phyloP scores from a whole-genome alignment of 1,140 invertebrate genomes.

The Drosophila orosa region DNA sequence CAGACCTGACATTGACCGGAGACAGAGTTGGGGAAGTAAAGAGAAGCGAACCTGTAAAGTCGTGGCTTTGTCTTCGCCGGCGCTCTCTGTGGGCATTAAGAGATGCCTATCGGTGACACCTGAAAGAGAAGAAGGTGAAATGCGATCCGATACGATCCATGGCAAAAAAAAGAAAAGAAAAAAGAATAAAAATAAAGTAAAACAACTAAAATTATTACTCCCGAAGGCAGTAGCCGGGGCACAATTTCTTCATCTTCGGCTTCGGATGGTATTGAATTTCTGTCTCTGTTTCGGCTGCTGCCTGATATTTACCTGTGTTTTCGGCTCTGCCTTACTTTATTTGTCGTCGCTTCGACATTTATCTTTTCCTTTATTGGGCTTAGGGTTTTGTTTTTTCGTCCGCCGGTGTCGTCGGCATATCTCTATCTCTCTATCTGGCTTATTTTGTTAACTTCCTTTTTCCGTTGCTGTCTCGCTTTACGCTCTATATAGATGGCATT shows the following conservation, averaged over 20 bases:
- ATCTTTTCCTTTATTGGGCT: slow-evolving; percentile 79
- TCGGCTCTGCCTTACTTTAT: slow-evolving; percentile 25
- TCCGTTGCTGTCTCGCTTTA: slow-evolving; percentile 65
- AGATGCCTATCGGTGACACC: slow-evolving; percentile 83
- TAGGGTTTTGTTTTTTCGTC: slow-evolving; percentile 42
- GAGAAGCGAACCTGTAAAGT: slow-evolving; percentile 54
- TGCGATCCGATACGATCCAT: slow-evolving; percentile 81
- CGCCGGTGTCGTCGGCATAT: slow-evolving; percentile 55
- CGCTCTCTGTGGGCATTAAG: slow-evolving; percentile 70
- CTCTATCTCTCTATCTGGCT: slow-evolving; percentile 78
- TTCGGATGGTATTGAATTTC: slow-evolving; percentile 43
- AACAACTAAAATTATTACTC: slow-evolving; percentile 72
- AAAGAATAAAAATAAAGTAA: slow-evolving; percentile 21
- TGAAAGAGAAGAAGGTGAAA: slow-evolving; percentile 83
- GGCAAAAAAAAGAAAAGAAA: slow-evolving; percentile 41
- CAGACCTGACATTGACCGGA: slow-evolving; percentile 39
- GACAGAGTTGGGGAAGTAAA: slow-evolving; percentile 32
- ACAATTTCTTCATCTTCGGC: slow-evolving; percentile 45
- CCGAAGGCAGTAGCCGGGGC: slow-evolving; percentile 45
- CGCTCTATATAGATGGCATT: slow-evolving; percentile 76
- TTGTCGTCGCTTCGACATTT: slow-evolving; percentile 68
- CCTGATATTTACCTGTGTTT: slow-evolving; percentile 46
- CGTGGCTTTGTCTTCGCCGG: slow-evolving; percentile 69
- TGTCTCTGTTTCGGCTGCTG: slow-evolving; percentile 37
- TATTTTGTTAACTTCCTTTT: slow-evolving; percentile 82